Base-by-base conservation (phyloP, 2,888 invertebrate genomes). In the Magallana nippona region DNA sequence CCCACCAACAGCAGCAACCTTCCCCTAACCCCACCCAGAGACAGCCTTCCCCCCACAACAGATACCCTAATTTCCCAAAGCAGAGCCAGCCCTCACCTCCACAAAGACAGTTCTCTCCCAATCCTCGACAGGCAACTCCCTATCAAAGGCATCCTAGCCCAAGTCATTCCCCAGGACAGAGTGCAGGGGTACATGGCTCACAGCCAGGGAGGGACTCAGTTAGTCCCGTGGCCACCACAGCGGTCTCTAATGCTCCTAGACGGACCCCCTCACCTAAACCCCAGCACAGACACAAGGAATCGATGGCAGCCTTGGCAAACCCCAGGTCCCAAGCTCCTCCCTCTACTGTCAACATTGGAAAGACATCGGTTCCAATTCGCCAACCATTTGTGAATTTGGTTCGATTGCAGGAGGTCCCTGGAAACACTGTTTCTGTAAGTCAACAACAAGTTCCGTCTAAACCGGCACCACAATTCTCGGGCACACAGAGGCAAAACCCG, bases 201-300 rank as follows among this genome's bases (percentile, higher is more conserved):
- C 71, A 56, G 56, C 55, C 55, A 56, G 71, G 80, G 63, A 81
- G 63, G 22, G 60, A 58, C 15, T 55, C 78, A 10, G 19, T 82
- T n/a, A 78, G 78, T 17, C 82, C 78, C 27, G 78, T 60, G 32
- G 58, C 19, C 2, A 55, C 78, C 44, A 71, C 77, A 32, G 19
- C 19, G 22, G 57, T 13, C 13, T 55, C 22, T 10, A 81, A 8
- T 5, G 44, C 11, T 55, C 71, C 71, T 13, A 71, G 71, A 27
- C 22, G 84, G 58, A 79, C 82, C 8, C 85, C 85, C 15, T 85
- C 85, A 57, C 85, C 85, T 13, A 85, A 85, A 79, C 85, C 85
- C 19, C 85, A 85, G 71, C 85, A 85, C 55, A 56, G 85, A 44
- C 85, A 85, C 27, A 85, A 85, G 44, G 85, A 85, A 55, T 83